Conservation (phyloP, 92 coral and sea anemone genomes). For the Porites cylindrica region DNA sequence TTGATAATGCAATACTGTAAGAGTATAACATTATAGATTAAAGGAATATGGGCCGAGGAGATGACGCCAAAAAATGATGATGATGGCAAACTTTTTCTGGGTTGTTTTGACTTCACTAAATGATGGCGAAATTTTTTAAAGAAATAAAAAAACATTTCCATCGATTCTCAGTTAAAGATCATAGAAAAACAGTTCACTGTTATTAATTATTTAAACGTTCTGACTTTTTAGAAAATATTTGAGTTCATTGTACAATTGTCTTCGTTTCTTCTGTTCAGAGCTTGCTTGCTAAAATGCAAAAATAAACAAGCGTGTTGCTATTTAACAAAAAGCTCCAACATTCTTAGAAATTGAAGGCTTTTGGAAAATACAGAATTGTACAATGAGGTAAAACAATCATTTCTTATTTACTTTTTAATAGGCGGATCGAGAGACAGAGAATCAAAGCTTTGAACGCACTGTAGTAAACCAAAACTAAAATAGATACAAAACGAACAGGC, state of each 20-base stretch:
- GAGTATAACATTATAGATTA: not conserved
- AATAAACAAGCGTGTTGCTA: not conserved
- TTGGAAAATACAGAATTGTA: not conserved
- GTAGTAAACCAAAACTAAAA: no score
- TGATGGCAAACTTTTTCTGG: not conserved
- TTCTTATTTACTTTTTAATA: no score
- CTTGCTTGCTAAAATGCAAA: not conserved
- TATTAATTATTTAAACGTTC: conserved; percentile 46
- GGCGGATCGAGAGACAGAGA: no score
- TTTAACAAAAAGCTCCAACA: not conserved
- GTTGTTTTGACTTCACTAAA: not conserved
- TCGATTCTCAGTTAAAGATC: not conserved
- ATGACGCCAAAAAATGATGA: not conserved
- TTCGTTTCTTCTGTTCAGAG: not conserved
- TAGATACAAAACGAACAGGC: no score
- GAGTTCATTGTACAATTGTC: conserved; percentile 5
- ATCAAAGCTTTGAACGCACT: no score
- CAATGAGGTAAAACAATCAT: not conserved
- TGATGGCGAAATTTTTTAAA: not conserved
- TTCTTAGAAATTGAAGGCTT: not conserved
- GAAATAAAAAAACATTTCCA: not conserved
- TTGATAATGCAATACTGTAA: not conserved
- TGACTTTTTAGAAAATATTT: conserved; percentile 43
- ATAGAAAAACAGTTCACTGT: conserved; percentile 5
- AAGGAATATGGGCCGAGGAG: not conserved